Conservation (phyloP, 2,113 vertebrate genomes). For the Eulacestoma nigropectus region DNA sequence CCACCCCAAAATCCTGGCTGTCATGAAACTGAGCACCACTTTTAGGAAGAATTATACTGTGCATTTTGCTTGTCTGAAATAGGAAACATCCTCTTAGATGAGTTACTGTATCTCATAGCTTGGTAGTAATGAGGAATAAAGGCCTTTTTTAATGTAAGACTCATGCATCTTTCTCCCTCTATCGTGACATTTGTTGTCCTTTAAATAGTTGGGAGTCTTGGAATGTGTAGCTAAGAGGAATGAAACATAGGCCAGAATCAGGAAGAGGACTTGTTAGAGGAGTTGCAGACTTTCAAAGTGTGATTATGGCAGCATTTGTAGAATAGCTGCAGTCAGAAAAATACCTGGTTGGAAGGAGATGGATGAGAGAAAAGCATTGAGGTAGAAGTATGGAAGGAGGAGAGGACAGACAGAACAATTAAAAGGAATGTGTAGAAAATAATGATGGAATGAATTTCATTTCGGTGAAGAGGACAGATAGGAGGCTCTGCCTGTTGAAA, state of each 20-base stretch:
- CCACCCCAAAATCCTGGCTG: neutral
- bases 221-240: neutral
- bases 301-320: neutral
- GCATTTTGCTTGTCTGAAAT: neutral
- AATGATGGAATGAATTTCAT: neutral
- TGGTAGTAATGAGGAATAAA: neutral
- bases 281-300: neutral
- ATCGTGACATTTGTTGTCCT: accelerated
- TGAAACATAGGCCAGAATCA: neutral
- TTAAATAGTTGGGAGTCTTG: neutral
- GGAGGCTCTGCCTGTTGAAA: neutral
- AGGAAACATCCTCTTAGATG: neutral
- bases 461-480: neutral
- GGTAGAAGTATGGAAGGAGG: neutral
- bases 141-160: neutral
- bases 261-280: neutral
- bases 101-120: neutral
- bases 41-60: neutral
- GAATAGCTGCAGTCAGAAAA: neutral
- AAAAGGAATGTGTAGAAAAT: neutral
- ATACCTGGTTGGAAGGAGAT: neutral
- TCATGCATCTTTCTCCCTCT: neutral
- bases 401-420: neutral
- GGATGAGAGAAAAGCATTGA: neutral
- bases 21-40: neutral